Evolutionary conservation across 2,113 vertebrate species (phyloP).

Genomic region (Noctilio leporinus): DNA sequence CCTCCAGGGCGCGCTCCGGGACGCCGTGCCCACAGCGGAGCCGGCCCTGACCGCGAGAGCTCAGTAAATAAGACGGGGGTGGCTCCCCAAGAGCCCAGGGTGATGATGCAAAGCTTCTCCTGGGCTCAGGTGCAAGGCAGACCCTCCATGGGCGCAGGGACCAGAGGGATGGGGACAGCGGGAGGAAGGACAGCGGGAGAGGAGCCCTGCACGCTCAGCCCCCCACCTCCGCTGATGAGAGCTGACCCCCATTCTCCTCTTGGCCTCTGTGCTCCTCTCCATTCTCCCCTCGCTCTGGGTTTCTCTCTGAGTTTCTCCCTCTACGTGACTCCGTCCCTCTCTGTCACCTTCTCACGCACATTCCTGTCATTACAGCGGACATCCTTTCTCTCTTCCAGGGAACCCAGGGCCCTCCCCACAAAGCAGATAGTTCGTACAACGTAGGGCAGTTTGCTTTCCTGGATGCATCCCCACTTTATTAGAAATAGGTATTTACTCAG

Average conservation of each 20-base stretch:
- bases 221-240: rapidly evolving
- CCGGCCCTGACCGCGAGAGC: conserved; percentile 31
- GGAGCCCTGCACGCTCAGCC: rapidly evolving
- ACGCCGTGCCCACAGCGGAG: background rate
- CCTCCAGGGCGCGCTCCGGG: background rate
- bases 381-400: rapidly evolving
- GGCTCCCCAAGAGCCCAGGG: background rate
- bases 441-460: rapidly evolving
- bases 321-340: background rate
- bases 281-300: background rate
- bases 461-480: background rate
- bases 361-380: rapidly evolving
- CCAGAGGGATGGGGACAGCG: background rate
- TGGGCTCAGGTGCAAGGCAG: background rate
- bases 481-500: background rate
- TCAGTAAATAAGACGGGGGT: conserved; percentile 25
- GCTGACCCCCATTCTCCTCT: rapidly evolving
- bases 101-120: background rate
- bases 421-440: rapidly evolving
- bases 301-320: background rate
- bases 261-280: background rate
- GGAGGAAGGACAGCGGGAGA: rapidly evolving
- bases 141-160: background rate
- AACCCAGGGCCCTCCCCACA: background rate
- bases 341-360: rapidly evolving